Percentiles rank a stretch among this genome's conserved stretches.
Evolutionary conservation across 2,113 vertebrate genomes (phyloP).

Genomic region (Delphinapterus leucas): DNA sequence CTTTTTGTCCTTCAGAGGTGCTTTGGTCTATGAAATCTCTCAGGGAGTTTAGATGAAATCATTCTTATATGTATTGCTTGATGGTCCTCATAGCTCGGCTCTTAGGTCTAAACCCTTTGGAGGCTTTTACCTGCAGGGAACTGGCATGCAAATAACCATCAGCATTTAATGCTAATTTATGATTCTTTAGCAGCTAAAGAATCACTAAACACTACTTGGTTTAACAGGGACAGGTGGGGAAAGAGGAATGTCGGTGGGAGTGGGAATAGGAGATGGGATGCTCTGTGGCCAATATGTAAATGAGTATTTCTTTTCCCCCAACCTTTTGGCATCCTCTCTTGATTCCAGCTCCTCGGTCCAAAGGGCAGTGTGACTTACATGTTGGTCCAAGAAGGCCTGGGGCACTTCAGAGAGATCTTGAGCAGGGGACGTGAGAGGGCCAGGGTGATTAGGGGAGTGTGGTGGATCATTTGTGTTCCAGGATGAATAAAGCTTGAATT

Average conservation of each 20-base stretch:
- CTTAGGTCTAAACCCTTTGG: background rate
- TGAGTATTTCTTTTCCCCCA: background rate
- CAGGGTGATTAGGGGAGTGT: background rate
- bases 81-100: background rate
- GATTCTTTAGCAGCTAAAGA: background rate
- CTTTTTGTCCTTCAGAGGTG: slow-evolving; percentile 67
- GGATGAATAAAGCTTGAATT: slow-evolving; percentile 58
- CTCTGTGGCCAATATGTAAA: slow-evolving; percentile 3
- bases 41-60: slow-evolving; percentile 56
- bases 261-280: background rate
- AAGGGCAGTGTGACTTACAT: background rate
- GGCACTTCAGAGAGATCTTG: background rate
- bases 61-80: slow-evolving; percentile 14
- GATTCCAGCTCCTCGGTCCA: background rate
- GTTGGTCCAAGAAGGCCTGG: background rate
- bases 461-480: background rate
- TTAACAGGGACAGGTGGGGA: background rate
- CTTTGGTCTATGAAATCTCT: slow-evolving; percentile 54
- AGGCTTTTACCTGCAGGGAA: background rate
- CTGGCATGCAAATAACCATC: background rate
- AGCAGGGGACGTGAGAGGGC: background rate
- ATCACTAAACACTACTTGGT: background rate
- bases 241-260: background rate
- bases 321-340: background rate
- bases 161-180: background rate